Evolutionary conservation across 2,797 vertebrate species (phyloP), one percentile per base, ranked within the genome.

Genomic region (Parauchenoglanis ngamensis): DNA sequence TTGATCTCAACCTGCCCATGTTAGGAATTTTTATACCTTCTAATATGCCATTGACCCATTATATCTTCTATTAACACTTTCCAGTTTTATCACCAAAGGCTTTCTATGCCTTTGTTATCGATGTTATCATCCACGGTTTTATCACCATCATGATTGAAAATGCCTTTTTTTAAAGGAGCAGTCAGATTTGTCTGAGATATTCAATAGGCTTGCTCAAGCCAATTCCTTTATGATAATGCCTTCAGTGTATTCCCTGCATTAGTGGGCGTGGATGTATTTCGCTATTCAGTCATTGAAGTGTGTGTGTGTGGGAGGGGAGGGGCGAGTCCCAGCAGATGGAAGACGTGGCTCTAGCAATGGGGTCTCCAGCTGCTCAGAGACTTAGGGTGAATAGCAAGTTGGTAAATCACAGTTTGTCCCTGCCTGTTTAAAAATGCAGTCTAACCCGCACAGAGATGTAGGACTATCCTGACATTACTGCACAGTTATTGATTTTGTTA

Each of bases 221-320:
- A 52, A 54, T 65, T 67, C 40, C 19, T 65, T 80, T 63, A 28
- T 84, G 83, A 57, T 89, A 86, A 87, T 82, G 68, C 25, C 78
- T 44, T 83, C 19, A 61, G 92, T 81, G 83, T 61, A 56, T 83
- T 65, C 72, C 4, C 35, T 44, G 75, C 63, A 63, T 68, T 35
- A 68, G 52, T 85, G 76, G 83, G 83, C 44, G 76, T 85, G 56
- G 28, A 3, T 40, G 61, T 21, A 92, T 85, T 83, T 92, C 92
- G 21, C 25, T 23, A 81, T 82, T 90, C 93, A 91, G 93, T 93
- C 92, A 89, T 91, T 92, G 89, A 90, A 87, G 86, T 81, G 86
- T 93, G 94, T 93, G 21, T 61, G 89, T 73, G 44, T 80, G 93
- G 91, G 91, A 90, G 93, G 93, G 94, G 93, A 93, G 91, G 91